phyloP scores from a whole-genome alignment of 37 sponge, comb jelly and placozoan species.

The Petrosia ficiformis region DNA sequence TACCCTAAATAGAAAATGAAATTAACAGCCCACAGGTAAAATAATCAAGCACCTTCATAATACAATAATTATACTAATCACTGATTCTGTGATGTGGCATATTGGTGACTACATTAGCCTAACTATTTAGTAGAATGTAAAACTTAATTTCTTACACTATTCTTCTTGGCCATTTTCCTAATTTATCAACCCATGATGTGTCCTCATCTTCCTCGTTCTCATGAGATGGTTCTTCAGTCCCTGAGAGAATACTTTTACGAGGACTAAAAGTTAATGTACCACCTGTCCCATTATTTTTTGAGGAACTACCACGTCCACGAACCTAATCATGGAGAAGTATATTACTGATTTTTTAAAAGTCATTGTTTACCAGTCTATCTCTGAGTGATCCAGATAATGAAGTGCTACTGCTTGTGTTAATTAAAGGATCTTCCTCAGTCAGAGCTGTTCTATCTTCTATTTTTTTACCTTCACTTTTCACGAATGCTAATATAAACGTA shows the following conservation, averaged over 20 bases:
- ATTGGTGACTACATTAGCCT: no score
- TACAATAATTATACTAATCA: no score
- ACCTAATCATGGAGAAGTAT: no score
- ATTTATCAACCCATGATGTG: conserved; percentile 72
- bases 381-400: conserved; percentile 20
- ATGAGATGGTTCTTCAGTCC: not conserved
- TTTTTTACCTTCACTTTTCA: conserved; percentile 54
- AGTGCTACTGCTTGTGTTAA: not conserved
- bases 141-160: conserved; percentile 50
- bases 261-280: not conserved
- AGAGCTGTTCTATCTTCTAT: not conserved
- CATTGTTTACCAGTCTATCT: conserved; percentile 25
- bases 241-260: not conserved
- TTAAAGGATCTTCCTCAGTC: not conserved
- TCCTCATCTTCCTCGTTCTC: conserved; percentile 33
- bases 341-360: not conserved
- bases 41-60: no score
- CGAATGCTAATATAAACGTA: conserved; percentile 54
- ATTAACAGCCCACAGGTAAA: no score
- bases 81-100: no score
- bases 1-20: no score
- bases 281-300: no score
- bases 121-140: no score
- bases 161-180: conserved; percentile 63
- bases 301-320: no score